phyloP scores from a whole-genome alignment of 1,140 invertebrate species.

The Caenorhabditis remanei region DNA sequence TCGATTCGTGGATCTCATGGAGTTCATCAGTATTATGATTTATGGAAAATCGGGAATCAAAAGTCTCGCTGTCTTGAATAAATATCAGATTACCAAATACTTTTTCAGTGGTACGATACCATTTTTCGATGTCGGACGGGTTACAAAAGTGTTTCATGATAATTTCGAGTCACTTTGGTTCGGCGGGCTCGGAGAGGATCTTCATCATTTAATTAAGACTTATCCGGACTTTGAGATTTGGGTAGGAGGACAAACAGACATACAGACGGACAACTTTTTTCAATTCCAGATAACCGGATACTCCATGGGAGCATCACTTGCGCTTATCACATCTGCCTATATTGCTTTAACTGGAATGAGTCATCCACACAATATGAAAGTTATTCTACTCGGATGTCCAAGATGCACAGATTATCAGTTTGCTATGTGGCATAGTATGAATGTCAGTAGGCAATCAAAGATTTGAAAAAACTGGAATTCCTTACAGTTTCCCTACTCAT shows the following conservation, averaged over 20 bases:
- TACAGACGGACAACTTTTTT: neutral
- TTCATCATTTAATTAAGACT: constrained; percentile 47
- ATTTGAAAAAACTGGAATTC: neutral
- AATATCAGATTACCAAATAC: neutral
- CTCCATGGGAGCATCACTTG: constrained; percentile 57
- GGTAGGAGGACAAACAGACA: neutral
- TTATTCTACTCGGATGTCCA: constrained; percentile 48
- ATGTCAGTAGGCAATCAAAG: neutral
- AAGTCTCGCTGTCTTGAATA: neutral
- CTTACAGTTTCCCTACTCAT: constrained; percentile 59
- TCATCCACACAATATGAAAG: constrained; percentile 40
- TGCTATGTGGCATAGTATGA: constrained; percentile 57
- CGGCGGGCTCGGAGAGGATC: constrained; percentile 63
- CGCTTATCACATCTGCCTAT: constrained; percentile 24
- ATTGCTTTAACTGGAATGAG: constrained; percentile 36
- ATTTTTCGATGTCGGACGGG: constrained; percentile 6
- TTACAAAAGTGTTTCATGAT: constrained; percentile 57
- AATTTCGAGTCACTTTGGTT: constrained; percentile 65
- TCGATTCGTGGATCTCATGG: constrained; percentile 28
- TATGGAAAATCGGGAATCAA: constrained; percentile 13
- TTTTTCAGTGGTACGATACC: constrained; percentile 11
- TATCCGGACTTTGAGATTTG: constrained; percentile 62
- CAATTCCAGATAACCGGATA: constrained; percentile 35
- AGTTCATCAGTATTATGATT: constrained; percentile 43
- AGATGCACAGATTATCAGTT: constrained; percentile 53